Conservation (phyloP, 2,797 vertebrate species). For the Ptychobarbus kaznakovi region DNA sequence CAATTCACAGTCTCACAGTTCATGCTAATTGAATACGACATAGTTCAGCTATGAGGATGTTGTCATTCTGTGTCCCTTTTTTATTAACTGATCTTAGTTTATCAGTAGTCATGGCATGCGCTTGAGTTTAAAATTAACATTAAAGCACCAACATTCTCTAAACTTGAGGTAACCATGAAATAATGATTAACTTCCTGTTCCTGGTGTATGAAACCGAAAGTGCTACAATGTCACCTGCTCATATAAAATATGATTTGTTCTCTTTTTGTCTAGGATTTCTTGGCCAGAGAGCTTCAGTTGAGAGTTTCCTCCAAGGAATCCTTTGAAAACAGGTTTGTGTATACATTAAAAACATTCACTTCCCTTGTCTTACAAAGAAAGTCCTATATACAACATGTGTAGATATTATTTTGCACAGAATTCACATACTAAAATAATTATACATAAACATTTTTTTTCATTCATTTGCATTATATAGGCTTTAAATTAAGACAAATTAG, state of each 20-base stretch:
- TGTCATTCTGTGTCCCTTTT: not conserved
- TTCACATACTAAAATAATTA: not conserved
- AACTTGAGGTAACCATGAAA: conserved; percentile 28
- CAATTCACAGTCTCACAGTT: conserved; percentile 6
- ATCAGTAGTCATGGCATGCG: conserved; percentile 40
- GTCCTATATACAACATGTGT: not conserved
- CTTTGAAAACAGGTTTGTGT: conserved; percentile 77
- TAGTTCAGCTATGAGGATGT: conserved; percentile 24
- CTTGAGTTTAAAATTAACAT: conserved; percentile 32
- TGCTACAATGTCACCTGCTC: not conserved
- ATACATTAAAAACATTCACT: not conserved
- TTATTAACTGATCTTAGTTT: conserved; percentile 43
- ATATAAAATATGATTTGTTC: conserved; percentile 42
- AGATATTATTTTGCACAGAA: conserved; percentile 3
- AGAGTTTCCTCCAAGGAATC: conserved; percentile 71
- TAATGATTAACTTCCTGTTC: conserved; percentile 51
- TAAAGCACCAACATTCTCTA: conserved; percentile 13
- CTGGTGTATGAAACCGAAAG: conserved; percentile 12
- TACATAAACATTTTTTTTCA: not conserved
- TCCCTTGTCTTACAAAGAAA: conserved; percentile 1
- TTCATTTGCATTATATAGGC: not conserved
- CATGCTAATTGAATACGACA: conserved; percentile 16
- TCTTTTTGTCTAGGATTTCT: conserved; percentile 78
- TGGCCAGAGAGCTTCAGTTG: conserved; percentile 72
- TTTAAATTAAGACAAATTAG: not conserved